These are phyloP conservation scores for Bradypodion pumilum DNA, from an alignment of 2,797 vertebrate genomes.

Conservation along the genomic window DNA sequence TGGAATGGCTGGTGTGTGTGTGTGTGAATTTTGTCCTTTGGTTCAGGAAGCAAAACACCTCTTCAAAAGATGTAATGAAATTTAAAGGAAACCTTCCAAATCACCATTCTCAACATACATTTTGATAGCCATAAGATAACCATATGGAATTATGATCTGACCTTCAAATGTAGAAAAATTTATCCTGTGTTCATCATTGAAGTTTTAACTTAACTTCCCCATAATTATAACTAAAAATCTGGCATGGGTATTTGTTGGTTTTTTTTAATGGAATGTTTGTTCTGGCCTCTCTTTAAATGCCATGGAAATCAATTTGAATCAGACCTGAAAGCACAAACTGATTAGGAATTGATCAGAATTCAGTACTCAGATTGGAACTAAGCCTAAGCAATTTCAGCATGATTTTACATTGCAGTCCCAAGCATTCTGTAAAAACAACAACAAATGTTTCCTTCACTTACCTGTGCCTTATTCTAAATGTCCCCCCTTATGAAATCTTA, in stretches of 20 bases:
- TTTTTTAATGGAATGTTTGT: not conserved
- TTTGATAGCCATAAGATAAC: not conserved
- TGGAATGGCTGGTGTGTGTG: not conserved
- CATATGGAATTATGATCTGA: not conserved
- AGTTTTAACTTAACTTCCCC: not conserved
- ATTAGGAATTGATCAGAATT: not conserved
- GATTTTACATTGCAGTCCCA: not conserved
- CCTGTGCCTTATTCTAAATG: constrained; percentile 49
- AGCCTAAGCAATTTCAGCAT: not conserved
- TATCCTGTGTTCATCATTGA: not conserved
- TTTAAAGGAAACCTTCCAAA: not conserved
- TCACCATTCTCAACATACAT: not conserved
- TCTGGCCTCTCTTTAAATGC: not conserved
- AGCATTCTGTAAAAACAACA: not conserved
- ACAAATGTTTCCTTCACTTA: constrained; percentile 30
- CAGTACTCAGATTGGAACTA: not conserved
- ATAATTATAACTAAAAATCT: not conserved
- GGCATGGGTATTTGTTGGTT: not conserved
- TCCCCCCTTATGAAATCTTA: constrained; percentile 47
- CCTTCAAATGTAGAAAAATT: not conserved
- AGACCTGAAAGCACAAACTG: not conserved
- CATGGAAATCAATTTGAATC: not conserved
- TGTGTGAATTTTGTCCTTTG: not conserved
- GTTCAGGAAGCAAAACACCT: not conserved
- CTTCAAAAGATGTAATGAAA: not conserved